Evolutionary conservation across 2,113 vertebrate genomes (phyloP), one percentile per base, ranked within the genome.

Genomic region (Aythya baeri): DNA sequence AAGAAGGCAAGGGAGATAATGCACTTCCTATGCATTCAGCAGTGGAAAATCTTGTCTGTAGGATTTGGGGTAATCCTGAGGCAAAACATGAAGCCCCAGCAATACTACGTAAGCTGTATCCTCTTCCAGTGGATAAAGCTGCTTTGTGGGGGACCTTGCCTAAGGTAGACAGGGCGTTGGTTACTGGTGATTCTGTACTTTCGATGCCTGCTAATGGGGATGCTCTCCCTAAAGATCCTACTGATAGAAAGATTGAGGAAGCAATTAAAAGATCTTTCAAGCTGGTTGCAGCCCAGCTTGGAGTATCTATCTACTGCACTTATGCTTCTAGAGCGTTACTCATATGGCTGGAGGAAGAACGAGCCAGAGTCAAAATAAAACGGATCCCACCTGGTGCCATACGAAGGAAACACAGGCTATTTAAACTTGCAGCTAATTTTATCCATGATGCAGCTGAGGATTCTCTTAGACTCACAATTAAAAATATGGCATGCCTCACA

Each of bases 381-480:
- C 66, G 83, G 80, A 62, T 90, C 89, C 67, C 93, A 41, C 78
- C 95, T 91, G 74, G 77, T 70, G 74, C 81, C 68, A 36, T 83
- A 73, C 87, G 46, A 75, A 95, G 72, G 49, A 96, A 93, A 70
- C 86, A 0, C 18, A 83, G 66, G 63, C 84, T 97, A 1, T 96
- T 93, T 88, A 93, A 88, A 94, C 92, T 71, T 43, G 90, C 93
- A 66, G 90, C 96, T 89, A 44, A 92, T 95, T 97, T 97, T 89
- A 96, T 97, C 74, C 91, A 93, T 13, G 94, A 97, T 89, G 95
- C 97, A 96, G 96, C 96, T 86, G 94, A 96, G 83, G 95, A 97
- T 88, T 93, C 88, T 91, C 95, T 96, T 13, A 89, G 72, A 62
- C 96, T 97, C 86, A 95, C 96, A 7, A 2, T 96, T 88, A 96